Percentiles rank a stretch among this genome's conserved stretches.
These are phyloP conservation scores for Pseudopipra pipra DNA, from an alignment of 2,113 vertebrate genomes.

Conservation along the genomic window DNA sequence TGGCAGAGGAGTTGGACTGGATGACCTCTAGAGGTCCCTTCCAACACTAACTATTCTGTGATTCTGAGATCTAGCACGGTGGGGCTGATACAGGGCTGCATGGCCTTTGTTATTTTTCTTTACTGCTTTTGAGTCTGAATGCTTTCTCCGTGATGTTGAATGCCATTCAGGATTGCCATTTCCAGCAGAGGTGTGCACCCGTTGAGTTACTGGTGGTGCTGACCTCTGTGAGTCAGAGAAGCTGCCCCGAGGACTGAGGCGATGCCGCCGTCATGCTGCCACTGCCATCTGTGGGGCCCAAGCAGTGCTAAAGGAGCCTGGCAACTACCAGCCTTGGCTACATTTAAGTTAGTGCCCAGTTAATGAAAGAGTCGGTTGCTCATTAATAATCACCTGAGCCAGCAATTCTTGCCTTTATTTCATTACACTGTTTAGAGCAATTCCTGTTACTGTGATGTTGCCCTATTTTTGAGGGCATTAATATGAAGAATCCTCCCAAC, in stretches of 20 bases:
- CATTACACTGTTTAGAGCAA: neutral
- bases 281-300: fast-evolving
- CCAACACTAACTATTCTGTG: neutral
- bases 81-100: fast-evolving
- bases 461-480: neutral
- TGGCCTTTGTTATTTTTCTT: neutral
- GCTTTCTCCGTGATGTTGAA: too few relatives aligned
- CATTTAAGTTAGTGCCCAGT: neutral
- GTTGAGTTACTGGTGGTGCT: neutral
- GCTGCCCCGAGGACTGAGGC: neutral
- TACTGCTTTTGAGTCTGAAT: fast-evolving
- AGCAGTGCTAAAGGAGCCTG: too few relatives aligned
- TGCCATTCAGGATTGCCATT: neutral
- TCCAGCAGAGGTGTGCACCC: neutral
- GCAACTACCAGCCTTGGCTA: neutral
- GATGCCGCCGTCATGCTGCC: neutral
- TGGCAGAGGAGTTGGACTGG: fast-evolving
- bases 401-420: neutral
- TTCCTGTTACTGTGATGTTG: neutral
- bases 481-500: neutral
- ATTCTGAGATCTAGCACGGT: too few relatives aligned
- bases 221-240: neutral
- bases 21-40: neutral
- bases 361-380: neutral
- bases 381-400: neutral